phyloP scores from a whole-genome alignment of 2,888 invertebrate genomes.

The Priocnemis perturbator region DNA sequence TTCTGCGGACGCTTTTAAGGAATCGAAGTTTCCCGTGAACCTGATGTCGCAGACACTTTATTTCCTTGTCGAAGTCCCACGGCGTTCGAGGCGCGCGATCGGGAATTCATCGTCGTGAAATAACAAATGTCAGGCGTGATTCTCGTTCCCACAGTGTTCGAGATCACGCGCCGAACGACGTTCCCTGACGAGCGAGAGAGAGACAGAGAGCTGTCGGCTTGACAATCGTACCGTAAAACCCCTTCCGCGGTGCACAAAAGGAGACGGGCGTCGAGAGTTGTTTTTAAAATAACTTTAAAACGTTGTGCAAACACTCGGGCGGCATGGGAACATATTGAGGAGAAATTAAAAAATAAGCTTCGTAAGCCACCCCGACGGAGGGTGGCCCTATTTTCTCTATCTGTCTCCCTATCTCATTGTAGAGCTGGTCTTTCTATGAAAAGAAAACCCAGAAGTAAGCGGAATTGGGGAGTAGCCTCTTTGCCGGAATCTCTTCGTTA shows the following conservation, averaged over 20 bases:
- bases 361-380: constrained; percentile 41
- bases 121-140: constrained; percentile 31
- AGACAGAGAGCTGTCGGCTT: constrained; percentile 9
- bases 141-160: constrained; percentile 49
- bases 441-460: not conserved
- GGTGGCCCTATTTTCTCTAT: constrained; percentile 18
- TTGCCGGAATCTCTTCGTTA: constrained; percentile 15
- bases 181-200: no score
- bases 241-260: constrained; percentile 15
- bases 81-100: constrained; percentile 1
- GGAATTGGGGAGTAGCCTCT: not conserved
- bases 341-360: constrained; percentile 64
- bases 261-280: constrained; percentile 39
- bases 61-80: not conserved
- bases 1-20: no score
- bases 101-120: constrained; percentile 3
- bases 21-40: no score
- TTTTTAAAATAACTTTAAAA: constrained; percentile 67
- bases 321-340: constrained; percentile 54
- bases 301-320: constrained; percentile 60
- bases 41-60: no score
- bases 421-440: no score
- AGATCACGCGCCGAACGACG: constrained; percentile 35
- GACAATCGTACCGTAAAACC: constrained; percentile 31
- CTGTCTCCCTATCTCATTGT: not conserved